Conservation (phyloP, 2,113 vertebrate species). For the Nesogale talazaci region DNA sequence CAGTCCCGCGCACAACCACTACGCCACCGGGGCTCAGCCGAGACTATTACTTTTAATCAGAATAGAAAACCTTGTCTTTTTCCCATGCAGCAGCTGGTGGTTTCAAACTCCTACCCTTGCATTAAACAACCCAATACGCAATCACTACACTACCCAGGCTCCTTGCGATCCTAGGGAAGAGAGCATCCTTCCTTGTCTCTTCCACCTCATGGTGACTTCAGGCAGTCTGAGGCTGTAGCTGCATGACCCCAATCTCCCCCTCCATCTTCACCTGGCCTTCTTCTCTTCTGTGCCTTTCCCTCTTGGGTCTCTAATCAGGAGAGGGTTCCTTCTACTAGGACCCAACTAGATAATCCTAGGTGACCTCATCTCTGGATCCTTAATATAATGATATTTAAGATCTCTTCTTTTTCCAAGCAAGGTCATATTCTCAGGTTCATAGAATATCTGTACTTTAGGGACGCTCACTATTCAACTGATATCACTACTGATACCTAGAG, state of each 20-base stretch:
- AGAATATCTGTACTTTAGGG: not conserved
- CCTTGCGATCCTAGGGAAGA: not conserved
- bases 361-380: not conserved
- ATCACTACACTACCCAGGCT: too few relatives aligned
- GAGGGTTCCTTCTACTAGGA: not conserved
- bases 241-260: not conserved
- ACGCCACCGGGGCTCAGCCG: too few relatives aligned
- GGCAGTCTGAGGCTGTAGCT: not conserved
- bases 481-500: not conserved
- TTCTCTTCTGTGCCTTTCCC: not conserved
- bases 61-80: too few relatives aligned
- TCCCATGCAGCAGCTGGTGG: too few relatives aligned
- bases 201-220: not conserved
- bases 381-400: conserved; percentile 13
- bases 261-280: not conserved
- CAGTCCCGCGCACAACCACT: too few relatives aligned
- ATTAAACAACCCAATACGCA: too few relatives aligned
- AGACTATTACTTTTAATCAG: too few relatives aligned
- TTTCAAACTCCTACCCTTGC: too few relatives aligned
- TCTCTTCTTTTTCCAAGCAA: not conserved
- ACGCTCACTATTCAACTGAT: not conserved
- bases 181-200: not conserved
- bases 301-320: not conserved
- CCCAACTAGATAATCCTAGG: not conserved
- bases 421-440: not conserved